Evolutionary conservation across 2,113 vertebrate genomes (phyloP), one percentile per base, ranked within the genome.

Genomic region (Perca flavescens): DNA sequence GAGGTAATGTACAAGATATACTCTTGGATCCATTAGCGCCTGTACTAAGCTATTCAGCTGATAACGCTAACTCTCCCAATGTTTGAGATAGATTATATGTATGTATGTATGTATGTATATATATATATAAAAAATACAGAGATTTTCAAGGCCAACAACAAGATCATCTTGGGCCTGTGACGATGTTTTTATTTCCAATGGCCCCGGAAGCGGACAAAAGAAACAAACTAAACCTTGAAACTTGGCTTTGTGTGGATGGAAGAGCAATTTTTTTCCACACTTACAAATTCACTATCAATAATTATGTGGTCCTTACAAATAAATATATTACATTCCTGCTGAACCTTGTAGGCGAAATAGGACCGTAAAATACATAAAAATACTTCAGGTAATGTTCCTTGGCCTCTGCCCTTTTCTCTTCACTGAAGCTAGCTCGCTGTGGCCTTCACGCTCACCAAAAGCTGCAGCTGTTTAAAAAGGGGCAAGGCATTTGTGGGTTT

Each of bases 181-280:
- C 62, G 36, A 15, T 14, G 13, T 63, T 67, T 67, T 40, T 77
- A 31, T 53, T 71, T 58, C 28, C 47, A 58, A 77, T 69, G 22
- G 83, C 50, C 47, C 5, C 5, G 0, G 34, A 52, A 50, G 62
- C 15, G 0, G 50, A 78, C 28, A 87, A 83, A 80, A 66, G 47
- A 70, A 72, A 78, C 7, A 4, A 82, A 81, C 50, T 52, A 68
- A 83, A 85, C 84, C 86, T 88, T 88, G 89, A 91, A 90, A 84
- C 49, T 28, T 2, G 1, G 64, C 50, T 77, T 78, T 86, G 73
- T 86, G 73, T 86, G 2, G n/a, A 79, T 49, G 34, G 57, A 75
- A 50, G 17, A 70, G 43, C 53, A 50, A 40, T 40, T 54, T 15
- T 67, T 75, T 81, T 83, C 4, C 49, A 43, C 66, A 62, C 50